Evolutionary conservation across 92 coral and sea anemone genomes (phyloP).

Genomic region (Porites lobata): DNA sequence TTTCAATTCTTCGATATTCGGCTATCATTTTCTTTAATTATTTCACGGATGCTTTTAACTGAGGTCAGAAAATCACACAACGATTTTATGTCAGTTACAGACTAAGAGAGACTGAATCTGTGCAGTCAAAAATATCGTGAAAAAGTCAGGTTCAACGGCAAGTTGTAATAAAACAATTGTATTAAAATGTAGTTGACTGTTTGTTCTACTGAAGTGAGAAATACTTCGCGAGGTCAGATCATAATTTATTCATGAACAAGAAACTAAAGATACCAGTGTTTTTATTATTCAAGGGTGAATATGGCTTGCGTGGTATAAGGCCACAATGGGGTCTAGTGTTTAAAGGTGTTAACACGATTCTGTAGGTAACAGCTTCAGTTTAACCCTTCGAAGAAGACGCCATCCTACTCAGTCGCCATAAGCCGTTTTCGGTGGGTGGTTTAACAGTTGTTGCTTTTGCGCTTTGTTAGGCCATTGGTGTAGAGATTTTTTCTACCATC

Average conservation of each 20-base stretch:
- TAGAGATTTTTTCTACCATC: not conserved
- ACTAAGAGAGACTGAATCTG: too few relatives aligned
- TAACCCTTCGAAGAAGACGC: not conserved
- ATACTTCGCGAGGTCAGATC: slow-evolving; percentile 1
- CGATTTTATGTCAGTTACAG: too few relatives aligned
- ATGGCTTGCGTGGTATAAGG: not conserved
- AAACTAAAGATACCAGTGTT: not conserved
- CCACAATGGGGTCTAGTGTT: not conserved
- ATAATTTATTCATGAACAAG: slow-evolving; percentile 40
- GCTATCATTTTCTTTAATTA: too few relatives aligned
- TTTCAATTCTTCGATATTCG: too few relatives aligned
- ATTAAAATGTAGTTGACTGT: not conserved
- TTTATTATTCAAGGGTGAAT: slow-evolving; percentile 6
- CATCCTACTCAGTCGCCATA: not conserved
- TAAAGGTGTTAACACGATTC: not conserved
- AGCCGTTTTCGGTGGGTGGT: not conserved
- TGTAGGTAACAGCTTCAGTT: not conserved
- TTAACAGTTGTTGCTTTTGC: not conserved
- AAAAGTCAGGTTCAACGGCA: not conserved
- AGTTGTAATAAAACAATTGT: not conserved
- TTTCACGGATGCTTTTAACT: too few relatives aligned
- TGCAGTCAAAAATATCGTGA: too few relatives aligned
- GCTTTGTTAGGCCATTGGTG: not conserved
- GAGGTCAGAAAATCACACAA: too few relatives aligned
- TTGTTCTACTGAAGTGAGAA: not conserved